Evolutionary conservation across 2,113 vertebrate genomes (phyloP).

Genomic region (Eleginops maclovinus): DNA sequence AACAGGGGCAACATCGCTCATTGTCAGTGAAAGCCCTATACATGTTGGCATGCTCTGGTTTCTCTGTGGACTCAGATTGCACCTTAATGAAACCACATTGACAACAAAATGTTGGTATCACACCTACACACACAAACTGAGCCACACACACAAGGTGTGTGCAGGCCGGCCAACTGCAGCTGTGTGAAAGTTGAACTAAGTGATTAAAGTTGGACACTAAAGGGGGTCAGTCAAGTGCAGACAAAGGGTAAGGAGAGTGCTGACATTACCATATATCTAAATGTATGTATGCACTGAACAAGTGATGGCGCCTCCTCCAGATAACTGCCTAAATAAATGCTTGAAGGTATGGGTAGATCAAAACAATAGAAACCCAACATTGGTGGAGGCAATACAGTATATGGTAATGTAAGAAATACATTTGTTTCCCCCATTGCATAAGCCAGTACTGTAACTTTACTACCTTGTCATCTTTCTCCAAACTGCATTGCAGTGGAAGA

Average conservation of each 20-base stretch:
- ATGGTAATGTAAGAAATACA: background rate
- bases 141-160: slow-evolving; percentile 7
- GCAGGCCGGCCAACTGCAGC: background rate
- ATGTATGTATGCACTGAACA: background rate
- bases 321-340: background rate
- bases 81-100: slow-evolving; percentile 49
- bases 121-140: slow-evolving; percentile 25
- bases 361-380: background rate
- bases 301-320: background rate
- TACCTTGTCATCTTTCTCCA: background rate
- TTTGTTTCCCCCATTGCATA: background rate
- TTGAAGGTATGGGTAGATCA: background rate
- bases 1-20: slow-evolving; percentile 40
- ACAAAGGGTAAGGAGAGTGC: background rate
- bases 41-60: slow-evolving; percentile 63
- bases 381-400: background rate
- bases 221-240: slow-evolving; percentile 13
- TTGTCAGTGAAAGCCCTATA: slow-evolving; percentile 41
- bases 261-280: background rate
- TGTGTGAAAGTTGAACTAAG: slow-evolving; percentile 18
- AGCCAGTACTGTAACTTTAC: background rate
- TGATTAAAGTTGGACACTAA: slow-evolving; percentile 9
- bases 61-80: slow-evolving; percentile 67
- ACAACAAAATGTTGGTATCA: slow-evolving; percentile 45
- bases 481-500: background rate